Conservation (phyloP, 2,888 invertebrate species). For the Temnothorax ravouxi region DNA sequence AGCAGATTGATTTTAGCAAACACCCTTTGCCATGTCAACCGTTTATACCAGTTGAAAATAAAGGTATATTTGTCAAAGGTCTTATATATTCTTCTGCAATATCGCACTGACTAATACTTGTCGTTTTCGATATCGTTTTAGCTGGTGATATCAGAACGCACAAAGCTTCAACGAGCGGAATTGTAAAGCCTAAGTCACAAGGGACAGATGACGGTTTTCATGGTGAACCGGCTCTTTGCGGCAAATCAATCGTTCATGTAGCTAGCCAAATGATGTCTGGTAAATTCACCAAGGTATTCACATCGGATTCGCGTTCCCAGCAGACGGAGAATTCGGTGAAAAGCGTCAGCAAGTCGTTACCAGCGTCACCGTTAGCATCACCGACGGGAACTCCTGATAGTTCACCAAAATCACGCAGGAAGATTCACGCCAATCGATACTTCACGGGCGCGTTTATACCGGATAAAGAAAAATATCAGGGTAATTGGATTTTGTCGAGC, state of each 20-base stretch:
- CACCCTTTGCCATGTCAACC: slow-evolving; percentile 90
- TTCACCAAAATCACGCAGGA: slow-evolving; percentile 88
- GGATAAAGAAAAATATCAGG: slow-evolving; percentile 85
- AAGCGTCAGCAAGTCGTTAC: slow-evolving; percentile 90
- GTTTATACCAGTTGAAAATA: slow-evolving; percentile 77
- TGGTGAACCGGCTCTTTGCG: slow-evolving; percentile 90
- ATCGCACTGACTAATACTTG: not conserved
- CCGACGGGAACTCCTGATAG: slow-evolving; percentile 88
- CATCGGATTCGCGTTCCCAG: slow-evolving; percentile 64
- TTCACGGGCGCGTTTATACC: slow-evolving; percentile 87
- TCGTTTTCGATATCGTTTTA: slow-evolving; percentile 32
- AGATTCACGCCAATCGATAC: slow-evolving; percentile 88
- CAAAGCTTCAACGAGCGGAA: slow-evolving; percentile 66
- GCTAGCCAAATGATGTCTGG: slow-evolving; percentile 84
- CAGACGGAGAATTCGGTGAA: slow-evolving; percentile 56
- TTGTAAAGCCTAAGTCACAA: slow-evolving; percentile 86
- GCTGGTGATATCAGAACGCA: slow-evolving; percentile 65
- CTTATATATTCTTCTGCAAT: not conserved
- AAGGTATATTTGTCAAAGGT: slow-evolving; percentile 69
- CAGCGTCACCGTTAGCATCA: slow-evolving; percentile 90
- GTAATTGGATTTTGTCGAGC: slow-evolving; percentile 90
- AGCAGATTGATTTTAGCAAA: slow-evolving; percentile 87
- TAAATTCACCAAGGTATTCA: slow-evolving; percentile 73
- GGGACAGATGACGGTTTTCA: slow-evolving; percentile 90
- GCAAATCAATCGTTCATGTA: slow-evolving; percentile 89